A percentile compares a stretch with the other conserved stretches of the same genome.
phyloP scores from a whole-genome alignment of 2,888 invertebrate genomes.

The Taphrorychus bicolor region DNA sequence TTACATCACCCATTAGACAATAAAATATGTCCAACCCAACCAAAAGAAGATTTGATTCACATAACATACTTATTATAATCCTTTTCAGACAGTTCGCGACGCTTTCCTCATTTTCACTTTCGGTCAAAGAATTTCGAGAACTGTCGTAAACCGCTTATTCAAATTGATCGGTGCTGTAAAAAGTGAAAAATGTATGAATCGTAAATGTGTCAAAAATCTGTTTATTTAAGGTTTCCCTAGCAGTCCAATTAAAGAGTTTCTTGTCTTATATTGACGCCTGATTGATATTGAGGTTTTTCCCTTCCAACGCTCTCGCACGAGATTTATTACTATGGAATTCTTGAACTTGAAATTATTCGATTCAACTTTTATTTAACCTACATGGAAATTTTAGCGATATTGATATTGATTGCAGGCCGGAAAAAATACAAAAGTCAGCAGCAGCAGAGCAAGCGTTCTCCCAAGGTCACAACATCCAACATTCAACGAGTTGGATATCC shows the following conservation, averaged over 20 bases:
- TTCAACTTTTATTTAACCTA: slow-evolving; percentile 23
- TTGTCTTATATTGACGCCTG: neutral
- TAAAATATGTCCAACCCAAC: neutral
- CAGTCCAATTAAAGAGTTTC: neutral
- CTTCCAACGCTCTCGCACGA: neutral
- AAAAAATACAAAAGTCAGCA: too few relatives aligned
- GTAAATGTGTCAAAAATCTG: neutral
- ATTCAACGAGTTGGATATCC: too few relatives aligned
- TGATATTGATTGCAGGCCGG: too few relatives aligned
- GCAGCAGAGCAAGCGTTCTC: too few relatives aligned
- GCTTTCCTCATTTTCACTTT: slow-evolving; percentile 10
- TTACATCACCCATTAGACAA: neutral
- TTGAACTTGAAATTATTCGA: slow-evolving; percentile 20
- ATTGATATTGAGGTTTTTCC: neutral
- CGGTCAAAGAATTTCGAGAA: neutral
- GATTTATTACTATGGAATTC: neutral
- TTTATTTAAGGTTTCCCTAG: neutral
- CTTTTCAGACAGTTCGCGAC: neutral
- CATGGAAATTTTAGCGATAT: neutral
- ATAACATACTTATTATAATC: neutral
- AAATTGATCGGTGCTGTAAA: slow-evolving; percentile 3
- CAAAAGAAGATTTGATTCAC: neutral
- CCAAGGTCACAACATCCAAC: too few relatives aligned
- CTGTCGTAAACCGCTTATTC: neutral
- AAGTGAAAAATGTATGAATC: too few relatives aligned